These are phyloP conservation scores for Ormyrus labotus DNA, from an alignment of 2,888 invertebrate genomes.

Conservation along the genomic window DNA sequence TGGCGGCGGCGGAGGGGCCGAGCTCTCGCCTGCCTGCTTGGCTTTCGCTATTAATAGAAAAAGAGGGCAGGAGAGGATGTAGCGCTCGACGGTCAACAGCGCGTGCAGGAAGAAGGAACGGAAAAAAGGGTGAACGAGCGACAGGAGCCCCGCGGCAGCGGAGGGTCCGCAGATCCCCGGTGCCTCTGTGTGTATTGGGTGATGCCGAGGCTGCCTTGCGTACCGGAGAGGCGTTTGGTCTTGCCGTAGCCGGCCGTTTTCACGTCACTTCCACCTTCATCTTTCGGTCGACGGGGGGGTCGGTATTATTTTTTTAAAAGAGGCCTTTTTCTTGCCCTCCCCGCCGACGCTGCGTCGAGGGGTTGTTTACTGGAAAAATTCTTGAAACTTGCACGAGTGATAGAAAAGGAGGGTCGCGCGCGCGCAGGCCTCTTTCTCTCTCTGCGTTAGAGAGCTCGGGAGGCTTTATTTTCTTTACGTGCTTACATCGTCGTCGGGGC, in stretches of 20 bases:
- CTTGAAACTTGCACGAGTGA: not conserved
- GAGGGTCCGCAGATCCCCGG: conserved; percentile 15
- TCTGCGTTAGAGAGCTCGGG: no score
- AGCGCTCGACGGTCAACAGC: conserved; percentile 64
- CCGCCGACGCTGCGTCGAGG: no score
- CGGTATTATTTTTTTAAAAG: conserved; percentile 31
- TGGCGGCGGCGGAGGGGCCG: not conserved
- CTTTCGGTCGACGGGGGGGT: conserved; percentile 21
- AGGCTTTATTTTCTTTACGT: no score
- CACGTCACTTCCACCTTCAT: conserved; percentile 47
- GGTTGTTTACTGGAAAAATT: conserved; percentile 6
- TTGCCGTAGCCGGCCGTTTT: conserved; percentile 33
- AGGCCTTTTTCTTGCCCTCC: not conserved
- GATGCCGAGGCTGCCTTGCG: not conserved
- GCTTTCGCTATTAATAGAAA: conserved; percentile 70
- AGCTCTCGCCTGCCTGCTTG: not conserved
- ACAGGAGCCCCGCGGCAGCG: conserved; percentile 33
- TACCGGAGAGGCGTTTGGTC: conserved; percentile 6
- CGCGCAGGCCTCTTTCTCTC: no score
- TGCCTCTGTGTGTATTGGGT: not conserved
- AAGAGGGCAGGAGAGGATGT: conserved; percentile 64
- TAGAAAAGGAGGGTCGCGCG: not conserved
- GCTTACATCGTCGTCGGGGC: no score
- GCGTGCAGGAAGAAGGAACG: conserved; percentile 66
- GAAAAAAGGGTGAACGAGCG: conserved; percentile 57